These are phyloP conservation scores for Synanceia verrucosa DNA, from an alignment of 2,797 vertebrate species.

Conservation along the genomic window DNA sequence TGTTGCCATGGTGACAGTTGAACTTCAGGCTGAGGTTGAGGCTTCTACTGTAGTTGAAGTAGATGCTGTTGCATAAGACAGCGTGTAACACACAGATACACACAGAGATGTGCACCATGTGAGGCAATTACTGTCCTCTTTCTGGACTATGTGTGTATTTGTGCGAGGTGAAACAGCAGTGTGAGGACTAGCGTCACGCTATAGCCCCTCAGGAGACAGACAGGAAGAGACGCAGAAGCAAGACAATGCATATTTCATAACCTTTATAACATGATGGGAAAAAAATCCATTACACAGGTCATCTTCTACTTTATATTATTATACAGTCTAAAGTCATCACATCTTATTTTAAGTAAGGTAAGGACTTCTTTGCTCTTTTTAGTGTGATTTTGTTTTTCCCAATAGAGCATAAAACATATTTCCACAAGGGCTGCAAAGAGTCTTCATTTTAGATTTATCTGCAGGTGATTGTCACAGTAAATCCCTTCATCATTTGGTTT, in stretches of 20 bases:
- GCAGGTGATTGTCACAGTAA: background rate
- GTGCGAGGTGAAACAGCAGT: slow-evolving; percentile 25
- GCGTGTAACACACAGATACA: slow-evolving; percentile 42
- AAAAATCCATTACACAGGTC: background rate
- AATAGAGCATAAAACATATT: background rate
- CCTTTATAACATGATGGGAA: slow-evolving; percentile 6
- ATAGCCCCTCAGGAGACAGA: slow-evolving; percentile 21
- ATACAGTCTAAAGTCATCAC: background rate
- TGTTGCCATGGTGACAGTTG: slow-evolving; percentile 77
- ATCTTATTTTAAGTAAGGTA: background rate
- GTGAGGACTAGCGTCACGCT: slow-evolving; percentile 30
- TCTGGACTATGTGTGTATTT: slow-evolving; percentile 12
- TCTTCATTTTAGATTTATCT: background rate
- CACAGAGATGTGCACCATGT: slow-evolving; percentile 6
- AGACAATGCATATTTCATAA: slow-evolving; percentile 52
- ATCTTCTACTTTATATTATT: slow-evolving; percentile 1
- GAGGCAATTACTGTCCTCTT: slow-evolving; percentile 21
- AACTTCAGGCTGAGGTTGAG: slow-evolving; percentile 71
- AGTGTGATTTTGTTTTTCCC: background rate
- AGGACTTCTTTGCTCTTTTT: background rate
- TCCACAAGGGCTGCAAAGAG: background rate
- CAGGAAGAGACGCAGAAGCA: background rate
- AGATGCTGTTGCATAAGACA: slow-evolving; percentile 71
- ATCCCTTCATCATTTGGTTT: background rate
- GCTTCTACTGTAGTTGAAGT: slow-evolving; percentile 73